Evolutionary conservation across 2,888 invertebrate genomes (phyloP), one percentile per base, ranked within the genome.

Genomic region (Himalopsyche kuldschensis): DNA sequence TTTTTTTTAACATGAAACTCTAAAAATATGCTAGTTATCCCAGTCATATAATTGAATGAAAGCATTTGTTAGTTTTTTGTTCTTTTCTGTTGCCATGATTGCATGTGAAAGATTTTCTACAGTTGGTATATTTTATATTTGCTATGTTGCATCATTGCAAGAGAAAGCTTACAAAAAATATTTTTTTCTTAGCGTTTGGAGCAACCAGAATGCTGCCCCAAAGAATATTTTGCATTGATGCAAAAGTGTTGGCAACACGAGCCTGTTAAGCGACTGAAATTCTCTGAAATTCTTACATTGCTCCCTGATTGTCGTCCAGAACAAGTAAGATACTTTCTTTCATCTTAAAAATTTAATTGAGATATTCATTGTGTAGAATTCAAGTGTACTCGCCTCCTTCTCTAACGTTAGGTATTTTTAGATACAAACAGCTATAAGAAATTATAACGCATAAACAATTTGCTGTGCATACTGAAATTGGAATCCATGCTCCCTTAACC

Each of bases 221-320:
- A 96, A 87, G 97, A 97, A 63, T 98, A 98, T 89, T 99, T 97
- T 89, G 93, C 94, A 10, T 90, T 98, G 15, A 99, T 99, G 99
- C 92, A 96, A 87, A 96, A 97, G 88, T 99, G 99, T 89, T 99
- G 99, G 99, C 94, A 96, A 84, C 98, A 99, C 88, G 97, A 98
- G 87, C 96, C 97, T 0, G 93, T 93, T 47, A 94, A 95, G 87
- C 92, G 99, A 84, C 99, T 99, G 0, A 96, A 95, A 85, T 99
- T 99, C 89, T 94, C 94, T 78, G 97, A 98, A 86, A 93, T 99
- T 31, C 94, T 94, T 79, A 93, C 94, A 17, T 92, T 94, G 80
- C 89, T 99, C 86, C 96, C 96, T 0, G 96, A 97, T 88, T 95
- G 96, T 88, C 94, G 97, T 88, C 99, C 99, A 0, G 97, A 98